Evolutionary conservation across 2,888 invertebrate species (phyloP).

Genomic region (Apocheima hispidaria): DNA sequence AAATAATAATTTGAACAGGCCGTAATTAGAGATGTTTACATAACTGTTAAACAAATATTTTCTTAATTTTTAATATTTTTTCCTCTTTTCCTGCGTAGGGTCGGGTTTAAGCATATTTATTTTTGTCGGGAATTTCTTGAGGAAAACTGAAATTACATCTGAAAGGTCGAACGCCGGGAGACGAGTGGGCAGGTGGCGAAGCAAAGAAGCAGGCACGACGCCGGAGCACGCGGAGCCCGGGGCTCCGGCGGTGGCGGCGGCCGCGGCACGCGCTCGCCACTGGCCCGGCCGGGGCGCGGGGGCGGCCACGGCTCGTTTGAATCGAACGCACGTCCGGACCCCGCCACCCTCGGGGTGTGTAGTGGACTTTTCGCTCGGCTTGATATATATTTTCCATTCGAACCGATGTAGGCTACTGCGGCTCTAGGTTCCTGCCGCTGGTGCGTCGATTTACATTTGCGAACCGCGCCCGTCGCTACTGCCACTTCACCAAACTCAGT

Average conservation of each 20-base stretch:
- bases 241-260: constrained; percentile 25
- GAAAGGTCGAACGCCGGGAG: constrained; percentile 53
- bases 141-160: constrained; percentile 80
- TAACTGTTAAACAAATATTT: constrained; percentile 85
- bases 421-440: constrained; percentile 70
- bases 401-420: constrained; percentile 79
- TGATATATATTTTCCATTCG: constrained; percentile 85
- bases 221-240: constrained; percentile 25
- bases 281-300: constrained; percentile 58
- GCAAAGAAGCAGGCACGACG: constrained; percentile 19
- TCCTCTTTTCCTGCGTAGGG: constrained; percentile 70
- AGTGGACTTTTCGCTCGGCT: constrained; percentile 85
- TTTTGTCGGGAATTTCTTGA: constrained; percentile 72
- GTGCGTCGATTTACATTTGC: constrained; percentile 74
- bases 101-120: constrained; percentile 85
- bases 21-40: constrained; percentile 86
- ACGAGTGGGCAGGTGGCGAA: constrained; percentile 29
- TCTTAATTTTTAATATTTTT: constrained; percentile 83
- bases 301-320: constrained; percentile 80
- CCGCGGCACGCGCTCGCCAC: constrained; percentile 42
- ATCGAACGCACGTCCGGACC: constrained; percentile 84
- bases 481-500: constrained; percentile 48
- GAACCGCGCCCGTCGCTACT: constrained; percentile 53
- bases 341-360: constrained; percentile 76
- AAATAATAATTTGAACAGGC: constrained; percentile 84